Base-by-base conservation (phyloP, 1,140 invertebrate genomes). In the Zaprionus ornatus region DNA sequence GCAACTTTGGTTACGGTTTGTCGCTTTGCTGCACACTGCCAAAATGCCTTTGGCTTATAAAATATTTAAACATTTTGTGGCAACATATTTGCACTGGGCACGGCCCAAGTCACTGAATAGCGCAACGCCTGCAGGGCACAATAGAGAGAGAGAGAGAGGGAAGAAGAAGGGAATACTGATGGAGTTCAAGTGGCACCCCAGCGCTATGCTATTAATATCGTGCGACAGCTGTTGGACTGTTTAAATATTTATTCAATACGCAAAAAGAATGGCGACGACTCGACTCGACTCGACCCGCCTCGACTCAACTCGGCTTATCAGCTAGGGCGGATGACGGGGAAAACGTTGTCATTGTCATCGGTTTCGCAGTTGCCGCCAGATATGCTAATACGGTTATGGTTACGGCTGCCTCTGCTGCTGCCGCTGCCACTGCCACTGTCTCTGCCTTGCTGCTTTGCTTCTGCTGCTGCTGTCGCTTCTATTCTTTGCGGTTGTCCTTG, bases 231-330 rank as follows among this genome's bases (percentile, higher is more conserved):
- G 84, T 80, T 82, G 77, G 81, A 80, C 77, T 88, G 71, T 76
- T 88, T 84, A 88, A 88, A 88, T 88, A 88, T 88, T 88, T 88
- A 88, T 79, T 84, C 84, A 88, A 88, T 88, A 88, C 84, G 80
- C 84, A 57, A 50, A 62, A 76, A 63, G 74, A 66, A 48, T 57
- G 69, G 68, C 63, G 50, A 37, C 63, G 66, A 59, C 65, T 48
- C 17, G 45, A 40, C 15, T 12, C 37, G 4, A 48, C 42, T 19
- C 42, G 42, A 48, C 65, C 17, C 42, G 42, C 19, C 17, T 21
- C 19, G 5, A 48, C 45, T 50, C 45, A 19, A 48, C 45, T 27
- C 29, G 62, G 74, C 74, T 77, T 77, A 77, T 75, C 73, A 56
- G 37, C 60, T 35, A 42, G 27, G 19, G 40, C 4, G 27, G 56